Evolutionary conservation across 2,113 vertebrate species (phyloP), one percentile per base, ranked within the genome.

Genomic region (Pituophis catenifer): DNA sequence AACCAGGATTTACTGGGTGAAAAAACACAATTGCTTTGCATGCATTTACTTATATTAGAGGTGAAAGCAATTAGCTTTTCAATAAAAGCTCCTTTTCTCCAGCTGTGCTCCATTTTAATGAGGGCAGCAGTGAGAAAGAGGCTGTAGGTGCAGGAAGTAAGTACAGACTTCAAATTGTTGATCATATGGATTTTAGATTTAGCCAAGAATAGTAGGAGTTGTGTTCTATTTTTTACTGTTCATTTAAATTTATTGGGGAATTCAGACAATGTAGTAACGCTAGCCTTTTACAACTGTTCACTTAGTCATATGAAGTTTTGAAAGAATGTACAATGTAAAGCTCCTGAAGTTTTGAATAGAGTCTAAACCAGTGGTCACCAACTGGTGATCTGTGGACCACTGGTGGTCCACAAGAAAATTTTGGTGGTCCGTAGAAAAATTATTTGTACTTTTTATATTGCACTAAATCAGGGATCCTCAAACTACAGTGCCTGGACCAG

Each of bases 21-120:
- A 93, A 48, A 62, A 48, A 54, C 1, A 11, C 52, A 29, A 44
- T 87, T 85, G 89, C 38, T 96, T 94, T 95, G 81, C 92, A 94
- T 94, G 90, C 92, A 94, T 93, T 85, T 89, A 89, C 1, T 24
- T 92, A 57, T 54, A 92, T 96, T 91, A 90, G 48, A 93, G 86
- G 91, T 91, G 23, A 89, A 88, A 93, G 92, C 94, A 95, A 93
- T 95, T 94, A 95, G 91, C 92, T 93, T 92, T 94, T 26, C 29
- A 54, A 55, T 91, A 70, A 95, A 95, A 95, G 55, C 90, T 38
- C 92, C 59, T 62, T 75, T 92, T 93, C 90, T 94, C 57, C 92
- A 86, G 33, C 3, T 91, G 90, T 9, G 17, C 91, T 92, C 91
- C 89, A 55, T 91, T 95, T 95, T 95, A 95, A 96, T 93, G 93